Evolutionary conservation across 2,888 invertebrate species (phyloP).

Genomic region (Lasioglossum pauxillum): DNA sequence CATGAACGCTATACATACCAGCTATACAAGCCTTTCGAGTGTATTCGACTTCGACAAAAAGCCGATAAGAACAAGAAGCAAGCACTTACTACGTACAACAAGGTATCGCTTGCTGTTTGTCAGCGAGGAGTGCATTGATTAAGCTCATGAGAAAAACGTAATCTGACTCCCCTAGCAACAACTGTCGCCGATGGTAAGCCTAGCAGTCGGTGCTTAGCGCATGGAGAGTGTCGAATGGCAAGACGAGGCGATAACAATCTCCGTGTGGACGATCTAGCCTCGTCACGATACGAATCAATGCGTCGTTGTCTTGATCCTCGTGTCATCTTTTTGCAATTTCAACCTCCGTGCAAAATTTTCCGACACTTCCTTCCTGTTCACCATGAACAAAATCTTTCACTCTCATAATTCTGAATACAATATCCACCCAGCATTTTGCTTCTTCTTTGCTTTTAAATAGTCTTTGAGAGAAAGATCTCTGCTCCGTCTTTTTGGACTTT

Average conservation of each 20-base stretch:
- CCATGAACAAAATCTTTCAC: background rate
- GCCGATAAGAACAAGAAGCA: background rate
- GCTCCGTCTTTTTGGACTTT: background rate
- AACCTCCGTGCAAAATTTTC: background rate
- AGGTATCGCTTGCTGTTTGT: constrained; percentile 27
- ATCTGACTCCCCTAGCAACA: constrained; percentile 65
- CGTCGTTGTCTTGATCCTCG: constrained; percentile 15
- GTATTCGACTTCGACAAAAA: background rate
- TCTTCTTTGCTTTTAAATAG: too few relatives aligned
- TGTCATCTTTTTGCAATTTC: constrained; percentile 14
- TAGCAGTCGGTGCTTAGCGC: constrained; percentile 48
- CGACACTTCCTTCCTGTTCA: background rate
- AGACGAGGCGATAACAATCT: constrained; percentile 56
- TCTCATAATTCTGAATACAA: too few relatives aligned
- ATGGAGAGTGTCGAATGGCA: constrained; percentile 55
- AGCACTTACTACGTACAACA: background rate
- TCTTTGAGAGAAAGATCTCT: too few relatives aligned
- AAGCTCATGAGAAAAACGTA: constrained; percentile 55
- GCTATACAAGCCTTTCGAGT: background rate
- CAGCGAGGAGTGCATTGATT: constrained; percentile 35
- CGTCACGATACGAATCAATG: constrained; percentile 31
- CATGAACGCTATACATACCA: background rate
- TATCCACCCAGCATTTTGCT: too few relatives aligned
- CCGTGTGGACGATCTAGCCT: constrained; percentile 39
- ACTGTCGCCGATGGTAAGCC: constrained; percentile 55